phyloP scores from a whole-genome alignment of 2,888 invertebrate species.

The Clitarchus hookeri region DNA sequence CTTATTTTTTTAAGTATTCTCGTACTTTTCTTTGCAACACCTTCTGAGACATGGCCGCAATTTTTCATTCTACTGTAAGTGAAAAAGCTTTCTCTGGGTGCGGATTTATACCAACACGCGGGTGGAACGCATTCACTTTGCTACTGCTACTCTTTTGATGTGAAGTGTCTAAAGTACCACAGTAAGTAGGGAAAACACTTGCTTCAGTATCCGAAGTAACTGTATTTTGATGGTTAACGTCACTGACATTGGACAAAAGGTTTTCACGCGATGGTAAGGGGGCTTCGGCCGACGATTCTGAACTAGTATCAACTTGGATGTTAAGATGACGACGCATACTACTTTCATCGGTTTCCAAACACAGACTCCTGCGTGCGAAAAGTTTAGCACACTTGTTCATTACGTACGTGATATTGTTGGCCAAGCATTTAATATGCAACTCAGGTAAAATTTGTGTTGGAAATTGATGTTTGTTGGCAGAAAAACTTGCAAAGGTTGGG shows the following conservation, averaged over 20 bases:
- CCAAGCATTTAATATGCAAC: background rate
- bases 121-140: too few relatives aligned
- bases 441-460: background rate
- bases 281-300: background rate
- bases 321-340: background rate
- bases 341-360: background rate
- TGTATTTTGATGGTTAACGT: too few relatives aligned
- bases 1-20: background rate
- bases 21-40: background rate
- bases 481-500: background rate
- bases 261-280: background rate
- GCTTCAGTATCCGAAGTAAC: too few relatives aligned
- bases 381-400: background rate
- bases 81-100: background rate
- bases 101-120: background rate
- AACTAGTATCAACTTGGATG: too few relatives aligned
- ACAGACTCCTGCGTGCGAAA: background rate
- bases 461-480: background rate
- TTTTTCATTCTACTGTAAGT: background rate
- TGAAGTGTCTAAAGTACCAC: too few relatives aligned
- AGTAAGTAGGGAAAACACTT: too few relatives aligned
- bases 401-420: background rate
- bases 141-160: too few relatives aligned
- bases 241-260: too few relatives aligned
- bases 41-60: background rate